Conservation (phyloP, 2,888 invertebrate species). For the Ophraella communa region DNA sequence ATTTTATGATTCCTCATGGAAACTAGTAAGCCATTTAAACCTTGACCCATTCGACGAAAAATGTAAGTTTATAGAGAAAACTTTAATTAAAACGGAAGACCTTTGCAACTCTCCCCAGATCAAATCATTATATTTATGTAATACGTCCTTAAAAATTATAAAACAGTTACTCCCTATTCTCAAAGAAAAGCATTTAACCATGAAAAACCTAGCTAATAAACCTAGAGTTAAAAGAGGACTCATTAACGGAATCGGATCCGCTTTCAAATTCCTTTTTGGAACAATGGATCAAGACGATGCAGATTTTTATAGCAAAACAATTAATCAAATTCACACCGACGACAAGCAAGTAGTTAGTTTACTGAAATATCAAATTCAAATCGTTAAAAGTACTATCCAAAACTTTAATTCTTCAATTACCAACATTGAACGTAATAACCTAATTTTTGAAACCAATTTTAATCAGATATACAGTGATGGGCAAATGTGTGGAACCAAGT, state of each 20-base stretch:
- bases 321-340: conserved; percentile 23
- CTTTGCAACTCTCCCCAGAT: conserved; percentile 5
- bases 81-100: conserved; percentile 18
- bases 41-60: conserved; percentile 15
- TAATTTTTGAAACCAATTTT: conserved; percentile 29
- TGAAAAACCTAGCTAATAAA: conserved; percentile 2
- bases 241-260: conserved; percentile 25
- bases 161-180: background rate
- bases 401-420: conserved; percentile 36
- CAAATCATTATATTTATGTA: conserved; percentile 4
- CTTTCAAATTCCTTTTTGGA: conserved; percentile 32
- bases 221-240: conserved; percentile 11
- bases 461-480: too few species aligned
- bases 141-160: conserved; percentile 9
- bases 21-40: conserved; percentile 27
- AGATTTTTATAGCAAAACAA: conserved; percentile 28
- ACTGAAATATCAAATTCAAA: conserved; percentile 31
- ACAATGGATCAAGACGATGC: conserved; percentile 36
- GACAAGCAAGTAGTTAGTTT: conserved; percentile 28
- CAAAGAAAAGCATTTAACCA: conserved; percentile 1
- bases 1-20: conserved; percentile 27
- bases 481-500: too few species aligned
- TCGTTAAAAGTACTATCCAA: conserved; percentile 28
- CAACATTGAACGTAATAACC: conserved; percentile 25
- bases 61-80: conserved; percentile 16